Evolutionary conservation across 2,113 vertebrate genomes (phyloP).

Genomic region (Thalassarche chlororhynchos): DNA sequence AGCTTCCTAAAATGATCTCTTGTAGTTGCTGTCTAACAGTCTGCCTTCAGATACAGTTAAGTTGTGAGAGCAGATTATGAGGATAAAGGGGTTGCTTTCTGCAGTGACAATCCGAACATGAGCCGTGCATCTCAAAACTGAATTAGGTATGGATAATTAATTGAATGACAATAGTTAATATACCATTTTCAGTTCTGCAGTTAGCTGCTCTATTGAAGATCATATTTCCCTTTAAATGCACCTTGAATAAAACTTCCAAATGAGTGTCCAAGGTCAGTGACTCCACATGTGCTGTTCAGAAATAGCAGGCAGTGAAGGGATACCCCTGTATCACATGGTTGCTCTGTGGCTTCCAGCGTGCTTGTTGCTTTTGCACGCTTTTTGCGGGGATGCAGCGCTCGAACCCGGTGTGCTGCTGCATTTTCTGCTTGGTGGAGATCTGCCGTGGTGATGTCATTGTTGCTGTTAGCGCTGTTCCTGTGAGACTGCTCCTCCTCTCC

Average conservation of each 20-base stretch:
- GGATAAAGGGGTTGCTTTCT: not conserved
- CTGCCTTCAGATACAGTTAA: not conserved
- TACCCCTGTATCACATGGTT: not conserved
- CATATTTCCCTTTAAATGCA: not conserved
- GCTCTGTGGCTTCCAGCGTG: not conserved
- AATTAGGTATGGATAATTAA: not conserved
- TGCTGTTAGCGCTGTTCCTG: not conserved
- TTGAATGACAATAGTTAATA: not conserved
- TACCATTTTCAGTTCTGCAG: not conserved
- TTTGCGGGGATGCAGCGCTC: not conserved
- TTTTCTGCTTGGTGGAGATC: not conserved
- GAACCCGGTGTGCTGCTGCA: not conserved
- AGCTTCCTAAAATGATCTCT: not conserved
- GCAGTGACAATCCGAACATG: not conserved
- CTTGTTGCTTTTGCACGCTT: not conserved
- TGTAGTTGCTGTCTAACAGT: not conserved
- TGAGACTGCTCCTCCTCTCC: not conserved
- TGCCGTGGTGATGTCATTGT: slow-evolving; percentile 64
- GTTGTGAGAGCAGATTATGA: not conserved
- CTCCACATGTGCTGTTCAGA: not conserved
- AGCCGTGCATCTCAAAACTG: not conserved
- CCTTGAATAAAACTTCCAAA: not conserved
- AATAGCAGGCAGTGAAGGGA: not conserved
- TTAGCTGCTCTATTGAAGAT: not conserved
- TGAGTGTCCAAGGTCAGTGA: not conserved